phyloP scores from a whole-genome alignment of 2,888 invertebrate species.

The Chymomyza procnemis region DNA sequence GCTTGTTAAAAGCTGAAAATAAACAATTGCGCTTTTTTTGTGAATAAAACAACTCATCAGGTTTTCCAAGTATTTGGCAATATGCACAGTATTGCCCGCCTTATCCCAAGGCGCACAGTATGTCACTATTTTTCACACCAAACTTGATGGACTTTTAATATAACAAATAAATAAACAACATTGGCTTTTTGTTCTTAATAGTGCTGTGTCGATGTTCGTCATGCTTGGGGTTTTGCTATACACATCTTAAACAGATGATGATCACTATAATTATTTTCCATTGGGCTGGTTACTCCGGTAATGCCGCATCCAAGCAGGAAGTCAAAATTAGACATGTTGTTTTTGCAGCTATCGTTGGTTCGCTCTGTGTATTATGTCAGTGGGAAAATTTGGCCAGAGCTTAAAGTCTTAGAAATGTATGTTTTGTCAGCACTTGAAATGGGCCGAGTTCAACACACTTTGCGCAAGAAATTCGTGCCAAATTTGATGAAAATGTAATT shows the following conservation, averaged over 20 bases:
- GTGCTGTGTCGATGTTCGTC: constrained; percentile 19
- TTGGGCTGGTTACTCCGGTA: constrained; percentile 12
- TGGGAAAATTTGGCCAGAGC: background rate
- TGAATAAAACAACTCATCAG: constrained; percentile 16
- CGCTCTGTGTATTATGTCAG: background rate
- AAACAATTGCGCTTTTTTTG: constrained; percentile 36
- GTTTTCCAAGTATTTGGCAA: constrained; percentile 27
- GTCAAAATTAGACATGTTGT: constrained; percentile 44
- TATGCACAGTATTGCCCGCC: background rate
- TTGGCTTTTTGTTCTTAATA: background rate
- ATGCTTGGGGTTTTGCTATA: background rate
- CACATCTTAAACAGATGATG: constrained; percentile 8
- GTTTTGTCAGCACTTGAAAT: background rate
- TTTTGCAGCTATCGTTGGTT: background rate
- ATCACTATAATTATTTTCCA: constrained; percentile 48
- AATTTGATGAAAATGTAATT: background rate
- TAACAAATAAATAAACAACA: constrained; percentile 30
- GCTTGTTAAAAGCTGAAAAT: constrained; percentile 30
- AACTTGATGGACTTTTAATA: constrained; percentile 24
- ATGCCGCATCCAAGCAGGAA: constrained; percentile 43
- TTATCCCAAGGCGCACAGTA: background rate
- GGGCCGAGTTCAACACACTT: background rate
- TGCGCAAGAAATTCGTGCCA: background rate
- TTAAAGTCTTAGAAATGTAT: background rate
- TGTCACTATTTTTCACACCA: constrained; percentile 19